These are phyloP conservation scores for Diarsia brunnea DNA, from an alignment of 2,888 invertebrate species.

Conservation along the genomic window DNA sequence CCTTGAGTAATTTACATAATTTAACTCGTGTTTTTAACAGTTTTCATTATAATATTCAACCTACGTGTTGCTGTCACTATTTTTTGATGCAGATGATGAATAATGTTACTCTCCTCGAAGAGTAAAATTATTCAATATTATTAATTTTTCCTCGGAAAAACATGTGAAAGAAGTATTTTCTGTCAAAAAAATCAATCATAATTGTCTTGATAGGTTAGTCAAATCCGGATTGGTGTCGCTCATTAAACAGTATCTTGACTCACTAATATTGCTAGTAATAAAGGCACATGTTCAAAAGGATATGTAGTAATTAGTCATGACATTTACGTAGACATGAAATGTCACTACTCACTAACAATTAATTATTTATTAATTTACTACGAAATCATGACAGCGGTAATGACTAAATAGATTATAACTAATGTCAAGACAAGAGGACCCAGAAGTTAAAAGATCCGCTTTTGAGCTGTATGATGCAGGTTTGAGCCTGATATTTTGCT, in stretches of 20 bases:
- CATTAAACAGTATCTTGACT: constrained; percentile 8
- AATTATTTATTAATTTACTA: constrained; percentile 22
- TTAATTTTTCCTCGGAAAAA: too few relatives aligned
- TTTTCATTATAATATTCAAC: background rate
- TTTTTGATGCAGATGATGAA: background rate
- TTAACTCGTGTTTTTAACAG: background rate
- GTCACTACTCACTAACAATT: background rate
- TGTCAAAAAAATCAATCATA: background rate
- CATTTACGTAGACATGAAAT: background rate
- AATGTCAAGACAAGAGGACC: background rate
- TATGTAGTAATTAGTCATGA: constrained; percentile 14
- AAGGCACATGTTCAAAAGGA: constrained; percentile 7
- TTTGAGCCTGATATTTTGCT: background rate
- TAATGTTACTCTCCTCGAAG: too few relatives aligned
- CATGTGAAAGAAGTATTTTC: too few relatives aligned
- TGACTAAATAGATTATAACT: background rate
- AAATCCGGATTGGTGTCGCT: constrained; percentile 32
- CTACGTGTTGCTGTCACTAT: too few relatives aligned
- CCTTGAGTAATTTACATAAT: constrained; percentile 31
- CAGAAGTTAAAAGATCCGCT: background rate
- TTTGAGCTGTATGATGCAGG: background rate
- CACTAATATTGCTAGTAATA: constrained; percentile 28
- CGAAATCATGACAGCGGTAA: constrained; percentile 5
- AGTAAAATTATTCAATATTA: too few relatives aligned
- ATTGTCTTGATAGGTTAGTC: background rate